Conservation (phyloP, 2,797 vertebrate genomes). For the Naso thynnoides region DNA sequence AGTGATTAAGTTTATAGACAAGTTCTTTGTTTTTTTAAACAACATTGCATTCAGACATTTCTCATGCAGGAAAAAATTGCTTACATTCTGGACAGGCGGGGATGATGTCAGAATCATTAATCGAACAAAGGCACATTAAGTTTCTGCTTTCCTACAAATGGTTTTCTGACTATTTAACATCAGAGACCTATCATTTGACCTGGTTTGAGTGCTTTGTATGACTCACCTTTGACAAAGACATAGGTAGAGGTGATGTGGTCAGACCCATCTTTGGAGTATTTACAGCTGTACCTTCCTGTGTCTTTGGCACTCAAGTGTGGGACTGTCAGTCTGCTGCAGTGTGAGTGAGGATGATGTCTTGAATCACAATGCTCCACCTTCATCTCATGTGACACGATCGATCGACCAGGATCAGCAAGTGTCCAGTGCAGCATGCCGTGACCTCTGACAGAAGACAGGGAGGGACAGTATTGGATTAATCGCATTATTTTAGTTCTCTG, state of each 20-base stretch:
- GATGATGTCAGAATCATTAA: neutral
- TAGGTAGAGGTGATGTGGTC: constrained; percentile 78
- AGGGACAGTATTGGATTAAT: constrained; percentile 13
- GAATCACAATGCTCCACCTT: constrained; percentile 71
- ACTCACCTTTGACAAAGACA: constrained; percentile 90
- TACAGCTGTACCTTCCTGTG: constrained; percentile 88
- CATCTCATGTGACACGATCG: constrained; percentile 65
- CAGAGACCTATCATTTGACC: neutral
- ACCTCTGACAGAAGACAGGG: constrained; percentile 81
- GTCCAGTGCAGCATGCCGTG: constrained; percentile 82
- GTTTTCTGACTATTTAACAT: neutral
- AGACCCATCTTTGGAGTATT: constrained; percentile 44
- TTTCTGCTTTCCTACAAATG: neutral
- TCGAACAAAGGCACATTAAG: neutral
- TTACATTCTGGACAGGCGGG: neutral
- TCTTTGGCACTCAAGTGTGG: constrained; percentile 76
- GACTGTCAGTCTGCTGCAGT: constrained; percentile 86
- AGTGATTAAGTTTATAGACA: constrained; percentile 21
- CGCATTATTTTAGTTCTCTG: neutral
- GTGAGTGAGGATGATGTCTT: constrained; percentile 3
- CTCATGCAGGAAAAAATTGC: neutral
- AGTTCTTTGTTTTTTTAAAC: constrained; percentile 35
- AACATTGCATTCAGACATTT: constrained; percentile 28
- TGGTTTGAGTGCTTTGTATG: neutral
- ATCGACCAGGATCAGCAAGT: constrained; percentile 53